phyloP scores from a whole-genome alignment of 2,113 vertebrate species.

The Oncorhynchus gorbuscha region DNA sequence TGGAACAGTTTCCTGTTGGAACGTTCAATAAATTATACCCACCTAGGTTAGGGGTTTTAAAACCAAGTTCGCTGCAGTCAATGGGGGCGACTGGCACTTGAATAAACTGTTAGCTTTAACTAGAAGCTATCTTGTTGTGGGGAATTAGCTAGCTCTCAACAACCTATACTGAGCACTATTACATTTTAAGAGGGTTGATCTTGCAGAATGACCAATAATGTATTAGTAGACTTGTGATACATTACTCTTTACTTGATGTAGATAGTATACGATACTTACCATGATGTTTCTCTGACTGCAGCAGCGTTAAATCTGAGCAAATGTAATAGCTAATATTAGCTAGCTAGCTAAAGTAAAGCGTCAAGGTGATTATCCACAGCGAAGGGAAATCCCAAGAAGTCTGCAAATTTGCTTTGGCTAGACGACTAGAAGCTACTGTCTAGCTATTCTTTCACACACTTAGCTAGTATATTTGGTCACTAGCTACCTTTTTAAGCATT shows the following conservation, averaged over 20 bases:
- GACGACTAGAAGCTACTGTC: not conserved
- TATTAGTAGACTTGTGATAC: not conserved
- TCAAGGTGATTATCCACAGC: conserved; percentile 56
- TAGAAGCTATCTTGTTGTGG: not conserved
- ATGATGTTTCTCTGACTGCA: conserved; percentile 28
- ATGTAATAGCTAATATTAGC: not conserved
- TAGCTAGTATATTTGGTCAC: not conserved
- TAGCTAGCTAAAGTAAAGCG: not conserved
- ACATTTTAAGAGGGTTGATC: no score
- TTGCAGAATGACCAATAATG: not conserved
- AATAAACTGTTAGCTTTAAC: no score
- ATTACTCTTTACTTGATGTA: no score
- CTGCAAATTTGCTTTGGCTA: not conserved
- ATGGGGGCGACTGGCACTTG: no score
- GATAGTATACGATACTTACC: conserved; percentile 38
- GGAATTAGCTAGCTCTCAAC: not conserved
- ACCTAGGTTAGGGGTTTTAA: no score
- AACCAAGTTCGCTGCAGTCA: no score
- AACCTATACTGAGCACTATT: not conserved
- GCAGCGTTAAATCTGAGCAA: not conserved
- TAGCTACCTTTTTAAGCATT: not conserved
- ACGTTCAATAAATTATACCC: no score
- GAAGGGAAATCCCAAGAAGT: no score
- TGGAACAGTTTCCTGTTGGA: no score
- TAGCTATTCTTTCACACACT: not conserved